A percentile compares a stretch with the other conserved stretches of the same genome.
These are phyloP conservation scores for Malaclemys terrapin DNA, from an alignment of 2,113 vertebrate genomes.

Conservation along the genomic window DNA sequence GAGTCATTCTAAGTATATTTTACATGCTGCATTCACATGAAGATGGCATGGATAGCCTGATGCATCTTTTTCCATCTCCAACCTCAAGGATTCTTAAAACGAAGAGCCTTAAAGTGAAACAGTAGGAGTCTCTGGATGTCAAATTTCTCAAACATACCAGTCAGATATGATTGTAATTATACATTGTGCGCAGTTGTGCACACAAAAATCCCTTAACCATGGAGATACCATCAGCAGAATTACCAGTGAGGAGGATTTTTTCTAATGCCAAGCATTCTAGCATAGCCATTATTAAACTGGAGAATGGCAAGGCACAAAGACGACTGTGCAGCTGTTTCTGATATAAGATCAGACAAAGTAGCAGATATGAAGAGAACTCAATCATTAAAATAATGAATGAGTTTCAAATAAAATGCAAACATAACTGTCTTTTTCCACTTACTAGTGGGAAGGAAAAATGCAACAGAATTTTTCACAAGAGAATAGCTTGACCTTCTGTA, in stretches of 20 bases:
- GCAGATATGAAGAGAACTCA: not conserved
- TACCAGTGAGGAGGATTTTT: not conserved
- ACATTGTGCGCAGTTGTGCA: rapidly evolving
- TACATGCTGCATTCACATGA: not conserved
- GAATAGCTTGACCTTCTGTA: not conserved
- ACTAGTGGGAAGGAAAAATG: conserved; percentile 13
- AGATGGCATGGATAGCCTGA: not conserved
- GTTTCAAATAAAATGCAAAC: conserved; percentile 50
- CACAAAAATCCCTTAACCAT: not conserved
- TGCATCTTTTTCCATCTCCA: not conserved
- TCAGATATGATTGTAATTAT: not conserved
- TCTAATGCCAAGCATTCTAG: conserved; percentile 22
- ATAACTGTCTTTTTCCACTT: conserved; percentile 22
- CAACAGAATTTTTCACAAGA: not conserved
- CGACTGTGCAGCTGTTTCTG: conserved; percentile 41
- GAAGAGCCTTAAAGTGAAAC: not conserved
- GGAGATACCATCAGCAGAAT: not conserved
- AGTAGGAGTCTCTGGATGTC: not conserved
- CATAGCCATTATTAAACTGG: not conserved
- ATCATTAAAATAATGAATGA: conserved; percentile 40
- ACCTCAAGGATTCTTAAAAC: not conserved
- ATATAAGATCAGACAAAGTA: conserved; percentile 34
- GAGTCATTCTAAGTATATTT: not conserved
- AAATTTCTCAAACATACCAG: not conserved
- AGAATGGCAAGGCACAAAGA: conserved; percentile 20